Percentiles rank a stretch among this genome's conserved stretches.
Conservation (phyloP, 2,888 invertebrate genomes). For the Drepanosiphum platanoidis region DNA sequence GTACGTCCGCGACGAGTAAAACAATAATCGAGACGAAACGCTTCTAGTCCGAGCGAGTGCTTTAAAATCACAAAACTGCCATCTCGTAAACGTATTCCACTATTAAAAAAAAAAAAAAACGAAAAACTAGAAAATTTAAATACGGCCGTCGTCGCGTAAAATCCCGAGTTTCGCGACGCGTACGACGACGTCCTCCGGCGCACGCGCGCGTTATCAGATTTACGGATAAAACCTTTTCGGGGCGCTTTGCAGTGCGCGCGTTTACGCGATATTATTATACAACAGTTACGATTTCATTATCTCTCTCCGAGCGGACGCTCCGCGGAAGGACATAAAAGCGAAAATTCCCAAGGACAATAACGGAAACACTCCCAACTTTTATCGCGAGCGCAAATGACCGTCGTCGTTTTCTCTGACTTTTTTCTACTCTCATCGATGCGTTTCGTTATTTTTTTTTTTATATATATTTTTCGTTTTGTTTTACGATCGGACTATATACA, state of each 20-base stretch:
- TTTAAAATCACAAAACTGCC: no score
- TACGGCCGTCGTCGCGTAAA: no score
- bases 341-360: slow-evolving; percentile 6
- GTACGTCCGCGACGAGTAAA: no score
- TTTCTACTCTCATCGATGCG: background rate
- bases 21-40: no score
- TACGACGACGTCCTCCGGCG: no score
- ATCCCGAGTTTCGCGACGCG: no score
- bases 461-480: background rate
- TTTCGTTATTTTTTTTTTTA: background rate
- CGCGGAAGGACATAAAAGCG: slow-evolving; percentile 6
- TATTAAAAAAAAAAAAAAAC: no score
- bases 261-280: background rate
- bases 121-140: no score
- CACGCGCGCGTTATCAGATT: background rate
- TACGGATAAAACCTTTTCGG: background rate
- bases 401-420: background rate
- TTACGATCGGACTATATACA: slow-evolving; percentile 4
- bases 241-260: background rate
- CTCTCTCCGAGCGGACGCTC: slow-evolving; percentile 2
- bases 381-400: slow-evolving; percentile 30
- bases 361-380: slow-evolving; percentile 6
- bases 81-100: no score
- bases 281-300: slow-evolving; percentile 11
- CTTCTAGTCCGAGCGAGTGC: no score